Evolutionary conservation across 2,113 vertebrate genomes (phyloP).

Genomic region (Erythrolamprus reginae): DNA sequence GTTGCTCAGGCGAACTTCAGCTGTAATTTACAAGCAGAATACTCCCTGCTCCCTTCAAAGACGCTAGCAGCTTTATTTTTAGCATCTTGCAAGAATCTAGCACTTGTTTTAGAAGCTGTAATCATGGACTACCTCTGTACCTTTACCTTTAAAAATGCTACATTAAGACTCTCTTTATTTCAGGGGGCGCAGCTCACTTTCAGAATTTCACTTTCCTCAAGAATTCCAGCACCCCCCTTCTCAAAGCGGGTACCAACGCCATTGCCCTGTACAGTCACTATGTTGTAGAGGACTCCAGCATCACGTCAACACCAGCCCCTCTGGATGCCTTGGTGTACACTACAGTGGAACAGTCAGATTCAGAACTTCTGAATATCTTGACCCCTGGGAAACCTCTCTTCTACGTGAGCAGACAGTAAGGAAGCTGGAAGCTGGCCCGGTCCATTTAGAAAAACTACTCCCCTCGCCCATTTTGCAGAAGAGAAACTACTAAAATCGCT

Average conservation of each 20-base stretch:
- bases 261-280: constrained; percentile 37
- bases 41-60: no score
- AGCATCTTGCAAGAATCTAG: no score
- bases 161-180: not conserved
- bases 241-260: constrained; percentile 18
- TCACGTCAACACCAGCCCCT: constrained; percentile 36
- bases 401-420: constrained; percentile 19
- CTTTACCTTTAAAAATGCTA: not conserved
- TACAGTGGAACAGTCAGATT: constrained; percentile 30
- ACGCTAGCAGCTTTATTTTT: no score
- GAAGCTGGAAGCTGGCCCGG: no score
- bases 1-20: no score
- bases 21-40: no score
- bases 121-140: no score
- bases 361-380: constrained; percentile 66
- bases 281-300: not conserved
- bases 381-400: constrained; percentile 68
- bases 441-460: no score
- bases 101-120: no score
- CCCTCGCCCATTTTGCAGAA: no score
- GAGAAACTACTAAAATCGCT: no score
- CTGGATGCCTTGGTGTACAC: constrained; percentile 77
- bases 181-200: constrained; percentile 16
- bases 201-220: not conserved
- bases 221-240: constrained; percentile 5